phyloP scores from a whole-genome alignment of 2,113 vertebrate genomes.

The Plecturocebus donacophilus region DNA sequence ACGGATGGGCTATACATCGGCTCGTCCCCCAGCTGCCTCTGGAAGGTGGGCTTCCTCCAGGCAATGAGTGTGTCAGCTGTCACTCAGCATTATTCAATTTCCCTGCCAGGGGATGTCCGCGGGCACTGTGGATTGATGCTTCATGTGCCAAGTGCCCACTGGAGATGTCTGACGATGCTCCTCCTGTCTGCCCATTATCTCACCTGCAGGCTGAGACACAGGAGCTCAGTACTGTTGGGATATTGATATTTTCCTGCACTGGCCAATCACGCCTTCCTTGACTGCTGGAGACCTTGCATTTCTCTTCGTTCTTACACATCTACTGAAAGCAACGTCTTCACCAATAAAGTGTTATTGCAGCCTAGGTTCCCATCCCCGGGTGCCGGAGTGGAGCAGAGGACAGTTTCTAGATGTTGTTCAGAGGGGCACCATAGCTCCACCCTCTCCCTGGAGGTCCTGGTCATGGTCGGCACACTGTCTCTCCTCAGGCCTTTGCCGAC shows the following conservation, averaged over 20 bases:
- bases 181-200: background rate
- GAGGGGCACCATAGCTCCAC: fast-evolving
- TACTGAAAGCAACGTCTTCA: fast-evolving
- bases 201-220: background rate
- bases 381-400: fast-evolving
- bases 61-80: slow-evolving; percentile 80
- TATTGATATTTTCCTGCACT: background rate
- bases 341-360: fast-evolving
- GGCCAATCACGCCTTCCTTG: background rate
- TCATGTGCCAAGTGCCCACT: background rate
- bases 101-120: slow-evolving; percentile 56
- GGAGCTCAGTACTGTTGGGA: fast-evolving
- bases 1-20: slow-evolving; percentile 79
- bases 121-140: slow-evolving; percentile 71
- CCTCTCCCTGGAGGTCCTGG: fast-evolving
- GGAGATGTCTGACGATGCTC: slow-evolving; percentile 26
- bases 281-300: fast-evolving
- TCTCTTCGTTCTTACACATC: fast-evolving
- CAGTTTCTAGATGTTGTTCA: fast-evolving
- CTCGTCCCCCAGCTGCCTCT: slow-evolving; percentile 74
- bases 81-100: slow-evolving; percentile 82
- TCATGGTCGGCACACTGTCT: fast-evolving
- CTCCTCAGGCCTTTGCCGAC: fast-evolving
- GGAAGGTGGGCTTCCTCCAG: slow-evolving; percentile 80
- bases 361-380: fast-evolving